Conservation (phyloP, 1,140 invertebrate genomes). For the Armadillidium nasatum region DNA sequence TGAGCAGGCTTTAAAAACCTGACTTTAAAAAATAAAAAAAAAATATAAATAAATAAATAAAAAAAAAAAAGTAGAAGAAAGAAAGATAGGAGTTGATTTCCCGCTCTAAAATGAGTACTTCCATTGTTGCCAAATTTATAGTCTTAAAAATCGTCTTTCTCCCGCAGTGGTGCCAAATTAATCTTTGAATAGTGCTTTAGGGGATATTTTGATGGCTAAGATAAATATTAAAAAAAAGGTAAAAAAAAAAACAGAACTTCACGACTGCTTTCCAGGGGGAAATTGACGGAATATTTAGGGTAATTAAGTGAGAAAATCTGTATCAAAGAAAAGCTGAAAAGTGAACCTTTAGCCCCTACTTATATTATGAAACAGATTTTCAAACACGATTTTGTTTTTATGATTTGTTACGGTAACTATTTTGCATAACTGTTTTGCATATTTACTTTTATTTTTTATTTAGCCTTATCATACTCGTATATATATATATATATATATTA, state of each 20-base stretch:
- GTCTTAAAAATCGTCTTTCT: too few relatives aligned
- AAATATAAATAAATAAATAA: too few relatives aligned
- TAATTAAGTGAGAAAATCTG: conserved; percentile 6
- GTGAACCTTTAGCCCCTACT: neutral
- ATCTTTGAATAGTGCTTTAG: neutral
- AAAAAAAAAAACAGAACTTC: neutral
- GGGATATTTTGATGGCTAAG: conserved; percentile 3
- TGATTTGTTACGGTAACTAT: neutral
- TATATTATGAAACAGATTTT: neutral
- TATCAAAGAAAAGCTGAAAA: neutral
- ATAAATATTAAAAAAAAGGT: neutral
- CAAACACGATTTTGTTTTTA: neutral
- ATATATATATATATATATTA: too few relatives aligned
- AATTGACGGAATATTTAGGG: neutral
- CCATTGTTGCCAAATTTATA: too few relatives aligned
- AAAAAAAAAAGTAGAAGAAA: too few relatives aligned
- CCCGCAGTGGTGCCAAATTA: neutral
- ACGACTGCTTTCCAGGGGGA: neutral
- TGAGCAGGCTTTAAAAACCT: neutral
- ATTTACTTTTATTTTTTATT: too few relatives aligned
- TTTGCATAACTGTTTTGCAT: too few relatives aligned
- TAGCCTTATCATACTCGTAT: too few relatives aligned
- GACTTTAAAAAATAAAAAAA: too few relatives aligned
- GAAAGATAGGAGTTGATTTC: too few relatives aligned
- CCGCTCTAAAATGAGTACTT: too few relatives aligned